A percentile compares a stretch with the other conserved stretches of the same genome.
These are phyloP conservation scores for Rapana venosa DNA, from an alignment of 2,888 invertebrate species.

Conservation along the genomic window DNA sequence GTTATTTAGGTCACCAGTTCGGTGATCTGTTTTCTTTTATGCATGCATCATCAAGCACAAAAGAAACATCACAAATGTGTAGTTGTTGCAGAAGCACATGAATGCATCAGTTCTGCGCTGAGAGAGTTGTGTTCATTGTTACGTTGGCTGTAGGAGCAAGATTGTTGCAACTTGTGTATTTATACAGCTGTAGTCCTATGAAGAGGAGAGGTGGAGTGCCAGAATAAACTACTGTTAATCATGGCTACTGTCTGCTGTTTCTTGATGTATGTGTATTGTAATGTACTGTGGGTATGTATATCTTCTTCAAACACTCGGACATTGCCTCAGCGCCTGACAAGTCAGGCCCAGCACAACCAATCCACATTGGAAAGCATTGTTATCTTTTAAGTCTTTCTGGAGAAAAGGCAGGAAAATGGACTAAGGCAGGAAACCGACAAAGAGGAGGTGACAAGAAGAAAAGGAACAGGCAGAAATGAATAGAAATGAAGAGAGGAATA, in stretches of 20 bases:
- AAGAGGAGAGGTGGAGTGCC: conserved; percentile 17
- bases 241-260: conserved; percentile 15
- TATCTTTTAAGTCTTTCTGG: no score
- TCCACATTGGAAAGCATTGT: no score
- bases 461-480: no score
- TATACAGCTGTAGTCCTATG: conserved; percentile 32
- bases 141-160: conserved; percentile 14
- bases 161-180: conserved; percentile 20
- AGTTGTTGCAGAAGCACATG: neutral
- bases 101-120: neutral
- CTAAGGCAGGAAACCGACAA: no score
- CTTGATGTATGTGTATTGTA: neutral
- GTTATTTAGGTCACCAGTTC: no score
- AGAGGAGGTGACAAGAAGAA: no score
- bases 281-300: neutral
- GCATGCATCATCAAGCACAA: no score
- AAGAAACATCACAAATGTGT: neutral
- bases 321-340: no score
- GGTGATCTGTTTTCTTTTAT: no score
- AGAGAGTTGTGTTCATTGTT: conserved; percentile 23
- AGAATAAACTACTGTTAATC: conserved; percentile 36
- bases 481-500: no score
- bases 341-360: no score
- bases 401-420: no score
- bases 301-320: neutral